Percentiles rank a stretch among this genome's conserved stretches.
Evolutionary conservation across 2,797 vertebrate species (phyloP).

Genomic region (Acanthurus tractus): DNA sequence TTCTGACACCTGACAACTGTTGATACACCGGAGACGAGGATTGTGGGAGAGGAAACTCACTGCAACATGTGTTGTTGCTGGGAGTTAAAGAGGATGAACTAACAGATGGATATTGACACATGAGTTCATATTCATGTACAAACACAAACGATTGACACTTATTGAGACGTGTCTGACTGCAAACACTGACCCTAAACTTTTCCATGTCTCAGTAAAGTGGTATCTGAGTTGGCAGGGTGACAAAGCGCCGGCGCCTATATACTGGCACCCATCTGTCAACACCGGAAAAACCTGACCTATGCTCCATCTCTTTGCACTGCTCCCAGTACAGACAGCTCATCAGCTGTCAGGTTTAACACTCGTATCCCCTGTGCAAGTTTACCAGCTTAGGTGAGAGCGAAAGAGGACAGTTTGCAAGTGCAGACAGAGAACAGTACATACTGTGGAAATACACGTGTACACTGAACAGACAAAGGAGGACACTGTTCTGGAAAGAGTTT

Average conservation of each 20-base stretch:
- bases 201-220: constrained; percentile 43
- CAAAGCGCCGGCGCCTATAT: constrained; percentile 55
- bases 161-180: constrained; percentile 32
- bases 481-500: not conserved
- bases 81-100: constrained; percentile 20
- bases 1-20: constrained; percentile 41
- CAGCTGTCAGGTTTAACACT: constrained; percentile 70
- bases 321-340: constrained; percentile 39
- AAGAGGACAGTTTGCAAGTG: constrained; percentile 31
- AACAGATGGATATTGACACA: constrained; percentile 18
- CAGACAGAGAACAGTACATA: not conserved
- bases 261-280: constrained; percentile 58
- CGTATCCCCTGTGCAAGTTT: constrained; percentile 27
- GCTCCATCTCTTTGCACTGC: constrained; percentile 38
- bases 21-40: constrained; percentile 36
- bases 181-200: constrained; percentile 34
- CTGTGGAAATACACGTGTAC: not conserved
- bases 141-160: not conserved
- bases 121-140: not conserved
- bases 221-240: constrained; percentile 57
- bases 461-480: constrained; percentile 3
- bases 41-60: constrained; percentile 42
- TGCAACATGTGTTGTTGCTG: constrained; percentile 28
- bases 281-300: constrained; percentile 74
- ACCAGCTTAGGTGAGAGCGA: constrained; percentile 53